These are phyloP conservation scores for Paraescarpia echinospica DNA, from an alignment of 1,140 invertebrate species.

Conservation along the genomic window DNA sequence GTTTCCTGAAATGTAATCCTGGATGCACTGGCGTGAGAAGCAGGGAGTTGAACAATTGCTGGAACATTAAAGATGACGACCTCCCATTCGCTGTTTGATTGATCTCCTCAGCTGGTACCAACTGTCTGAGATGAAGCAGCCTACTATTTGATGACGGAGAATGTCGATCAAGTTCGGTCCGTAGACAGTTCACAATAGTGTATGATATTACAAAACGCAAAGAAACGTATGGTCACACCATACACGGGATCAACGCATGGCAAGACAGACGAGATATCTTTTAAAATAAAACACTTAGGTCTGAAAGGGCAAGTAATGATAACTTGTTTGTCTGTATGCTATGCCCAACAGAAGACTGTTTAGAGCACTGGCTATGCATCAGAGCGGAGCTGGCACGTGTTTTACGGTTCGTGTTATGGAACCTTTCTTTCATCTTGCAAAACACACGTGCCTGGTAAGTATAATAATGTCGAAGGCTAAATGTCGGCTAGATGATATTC, in stretches of 20 bases:
- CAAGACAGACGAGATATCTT: too few relatives aligned
- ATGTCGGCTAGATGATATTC: too few relatives aligned
- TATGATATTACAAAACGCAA: not conserved
- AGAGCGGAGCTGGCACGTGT: not conserved
- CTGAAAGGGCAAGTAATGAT: not conserved
- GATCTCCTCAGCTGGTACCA: not conserved
- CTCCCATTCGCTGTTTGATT: not conserved
- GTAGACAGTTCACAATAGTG: not conserved
- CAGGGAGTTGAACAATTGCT: too few relatives aligned
- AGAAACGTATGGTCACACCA: not conserved
- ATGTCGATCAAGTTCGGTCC: not conserved
- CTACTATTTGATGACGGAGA: not conserved
- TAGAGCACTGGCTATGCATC: not conserved
- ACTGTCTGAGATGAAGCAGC: not conserved
- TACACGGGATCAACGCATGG: not conserved
- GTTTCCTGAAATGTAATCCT: too few relatives aligned
- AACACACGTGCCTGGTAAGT: too few relatives aligned
- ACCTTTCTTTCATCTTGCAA: too few relatives aligned
- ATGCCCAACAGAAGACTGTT: not conserved
- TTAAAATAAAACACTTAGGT: not conserved
- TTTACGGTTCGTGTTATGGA: too few relatives aligned
- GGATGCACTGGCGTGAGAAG: too few relatives aligned
- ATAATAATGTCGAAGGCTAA: too few relatives aligned
- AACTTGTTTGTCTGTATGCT: not conserved
- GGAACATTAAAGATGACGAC: not conserved